Evolutionary conservation across 2,797 vertebrate species (phyloP), one percentile per base, ranked within the genome.

Genomic region (Oreonectes daqikongensis): DNA sequence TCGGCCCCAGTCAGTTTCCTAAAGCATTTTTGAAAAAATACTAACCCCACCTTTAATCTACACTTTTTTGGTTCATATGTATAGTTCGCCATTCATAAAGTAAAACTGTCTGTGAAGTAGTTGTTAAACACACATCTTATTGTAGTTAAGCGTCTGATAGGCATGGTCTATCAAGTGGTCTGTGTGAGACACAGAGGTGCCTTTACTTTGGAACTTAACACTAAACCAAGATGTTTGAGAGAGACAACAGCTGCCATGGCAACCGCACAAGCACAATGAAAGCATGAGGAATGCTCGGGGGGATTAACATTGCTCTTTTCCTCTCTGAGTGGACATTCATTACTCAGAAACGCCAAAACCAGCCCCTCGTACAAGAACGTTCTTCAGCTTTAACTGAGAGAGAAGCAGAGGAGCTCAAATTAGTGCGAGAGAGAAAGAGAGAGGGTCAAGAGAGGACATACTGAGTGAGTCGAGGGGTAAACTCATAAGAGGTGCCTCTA

Each of bases 401-500:
- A 61, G 8, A 26, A 30, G 64, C 17, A 77, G 20, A 61, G 24
- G 60, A 42, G 65, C 55, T 77, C 57, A 77, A 69, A 69, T 69
- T 59, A 69, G 74, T 15, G 52, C 50, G 17, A 44, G 22, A 77
- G 6, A 53, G 40, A 60, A 12, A 59, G 2, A 69, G 38, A 63
- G 35, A 52, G 18, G 28, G 32, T 57, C 53, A 57, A 57, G 12
- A 78, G 69, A 57, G 60, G 55, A 42, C 17, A 32, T 17, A 60
- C 8, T 50, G 11, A 77, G 26, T 24, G 26, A 72, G 63, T 22
- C 28, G 57, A 74, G 57, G 35, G 60, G 44, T 78, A 72, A 71
- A 52, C 46, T 77, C 38, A 69, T 67, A 64, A 82, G 50, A 81
- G 74, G 85, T 68, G 69, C 72, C 78, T 81, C 78, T 74, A 83